Base-by-base conservation (phyloP, 2,888 invertebrate species). In the Orchesella flavescens region DNA sequence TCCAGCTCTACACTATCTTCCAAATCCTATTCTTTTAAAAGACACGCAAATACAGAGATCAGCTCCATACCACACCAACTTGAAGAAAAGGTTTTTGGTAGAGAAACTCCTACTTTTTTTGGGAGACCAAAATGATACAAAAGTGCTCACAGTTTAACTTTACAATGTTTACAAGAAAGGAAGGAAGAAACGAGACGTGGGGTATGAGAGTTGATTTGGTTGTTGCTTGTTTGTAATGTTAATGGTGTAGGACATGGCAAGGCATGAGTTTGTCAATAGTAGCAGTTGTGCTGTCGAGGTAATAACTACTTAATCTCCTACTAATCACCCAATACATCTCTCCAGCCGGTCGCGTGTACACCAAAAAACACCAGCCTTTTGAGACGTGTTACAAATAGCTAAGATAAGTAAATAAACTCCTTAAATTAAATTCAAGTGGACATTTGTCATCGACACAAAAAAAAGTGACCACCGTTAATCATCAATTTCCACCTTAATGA, bases 241-340 rank as follows among this genome's bases (percentile, higher is more conserved):
- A 12, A 24, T 63, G 5, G 63, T 63, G 63, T 24, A 59, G 63
- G 63, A 24, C 15, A 21, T 9, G 63, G 23, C 24, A 24, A 15
- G 12, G 24, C 24, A 24, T 1, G 57, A 17, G 10, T n/a, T 57
- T 3, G 57, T 19, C 10, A 57, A 19, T 19, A 57, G 57, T 57
- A 57, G 57, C 57, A 17, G 57, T 57, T 57, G 57, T 17, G 57
- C 57, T 57, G 57, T 57, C 57, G 57, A 57, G 57, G 4, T n/a
- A 19, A 57, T 57, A 57, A 57, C 34, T 34, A 34, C 57, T 57
- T 57, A 57, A 57, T 57, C 57, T 19, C 19, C n/a, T 57, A 19
- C 57, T 57, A 57, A 57, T 57, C 57, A 57, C 17, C 57, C 57
- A 3, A 57, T 57, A 57, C 3, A 34, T 34, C 34, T 34, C 34